Base-by-base conservation (phyloP, 1,140 invertebrate genomes). In the Brachionus paranguensis region DNA sequence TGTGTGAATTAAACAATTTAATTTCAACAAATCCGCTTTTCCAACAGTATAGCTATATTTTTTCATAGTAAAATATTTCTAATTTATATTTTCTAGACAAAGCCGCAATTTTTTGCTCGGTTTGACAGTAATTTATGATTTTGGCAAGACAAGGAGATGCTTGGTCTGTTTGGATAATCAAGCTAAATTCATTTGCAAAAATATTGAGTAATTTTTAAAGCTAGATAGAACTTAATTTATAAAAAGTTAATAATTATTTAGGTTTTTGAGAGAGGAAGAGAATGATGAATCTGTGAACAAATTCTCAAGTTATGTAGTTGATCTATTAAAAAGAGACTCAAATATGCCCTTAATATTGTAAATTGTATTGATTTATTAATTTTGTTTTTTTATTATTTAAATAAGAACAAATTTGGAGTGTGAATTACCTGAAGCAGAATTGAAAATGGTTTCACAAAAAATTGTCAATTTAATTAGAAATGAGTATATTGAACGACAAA, bases 401-500 rank as follows among this genome's bases (percentile, higher is more conserved):
- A 72, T 17, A 10, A 72, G 68, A 43, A 47, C 72, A 76, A 76
- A 47, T 6, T 50, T 76, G 37, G 11, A 76, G 14, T 33, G 33
- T 50, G 72, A 76, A 4, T 47, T 76, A 29, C 20, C 17, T 50
- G 43, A 76, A 3, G 27, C 12, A 2, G 43, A 76, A 50, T 20
- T 76, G 27, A 50, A 50, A 76, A 11, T 27, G 17, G 17, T 37
- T 10, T 50, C 45, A 47, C 43, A 50, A n/a, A 76, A 76, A 12
- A 76, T 50, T 11, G 45, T 76, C 8, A 76, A 76, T 50, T 12
- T 76, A 5, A 76, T 76, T 33, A 29, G 45, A 24, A 47, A 76
- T 53, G 72, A 76, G 27, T 76, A 76, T 27, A 76, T 76, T 12
- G 72, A 76, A 50, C 43, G 47, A 11, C 72, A 76, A 47, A 76